phyloP scores from a whole-genome alignment of 1,140 invertebrate genomes.

The Potamilus streckersoni region DNA sequence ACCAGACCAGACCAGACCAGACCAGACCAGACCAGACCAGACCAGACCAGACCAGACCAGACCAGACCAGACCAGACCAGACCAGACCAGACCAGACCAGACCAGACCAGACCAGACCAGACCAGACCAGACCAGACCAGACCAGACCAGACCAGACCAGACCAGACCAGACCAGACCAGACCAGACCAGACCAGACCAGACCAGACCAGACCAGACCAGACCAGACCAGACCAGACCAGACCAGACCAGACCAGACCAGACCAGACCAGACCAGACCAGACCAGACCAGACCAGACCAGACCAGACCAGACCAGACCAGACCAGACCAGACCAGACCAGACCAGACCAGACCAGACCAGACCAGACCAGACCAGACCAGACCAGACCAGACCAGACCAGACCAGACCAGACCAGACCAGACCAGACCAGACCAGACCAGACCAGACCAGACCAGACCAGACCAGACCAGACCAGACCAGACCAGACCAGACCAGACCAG shows the following conservation, averaged over 20 bases:
- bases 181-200: background rate
- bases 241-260: background rate
- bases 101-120: background rate
- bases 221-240: background rate
- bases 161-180: background rate
- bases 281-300: slow-evolving; percentile 16
- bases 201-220: background rate
- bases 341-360: slow-evolving; percentile 27
- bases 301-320: slow-evolving; percentile 24
- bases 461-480: slow-evolving; percentile 20
- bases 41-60: background rate
- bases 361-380: slow-evolving; percentile 24
- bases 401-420: slow-evolving; percentile 16
- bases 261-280: background rate
- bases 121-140: background rate
- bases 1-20: slow-evolving; percentile 17
- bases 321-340: slow-evolving; percentile 25
- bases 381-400: slow-evolving; percentile 22
- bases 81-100: background rate
- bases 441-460: slow-evolving; percentile 19
- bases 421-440: slow-evolving; percentile 11
- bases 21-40: background rate
- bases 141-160: background rate
- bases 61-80: background rate
- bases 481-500: slow-evolving; percentile 15